A percentile compares a stretch with the other conserved stretches of the same genome.
Conservation (phyloP, 2,888 invertebrate genomes). For the Mesodorylaimus sp. region DNA sequence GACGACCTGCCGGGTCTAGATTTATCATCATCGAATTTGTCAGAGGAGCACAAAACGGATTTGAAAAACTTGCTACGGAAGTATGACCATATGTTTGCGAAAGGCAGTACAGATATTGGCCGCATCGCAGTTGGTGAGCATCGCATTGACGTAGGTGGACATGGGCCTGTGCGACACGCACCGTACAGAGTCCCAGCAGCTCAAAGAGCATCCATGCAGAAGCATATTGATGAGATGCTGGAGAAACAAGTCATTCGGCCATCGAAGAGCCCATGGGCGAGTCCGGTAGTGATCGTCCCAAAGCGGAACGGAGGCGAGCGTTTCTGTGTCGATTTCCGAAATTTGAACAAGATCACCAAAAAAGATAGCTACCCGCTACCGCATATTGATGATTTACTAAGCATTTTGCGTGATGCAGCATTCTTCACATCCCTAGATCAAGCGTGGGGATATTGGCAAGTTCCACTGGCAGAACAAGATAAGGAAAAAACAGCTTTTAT, state of each 20-base stretch:
- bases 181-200: neutral
- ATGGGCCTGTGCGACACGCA: neutral
- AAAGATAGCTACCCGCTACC: constrained; percentile 13
- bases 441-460: constrained; percentile 9
- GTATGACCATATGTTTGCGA: too few species aligned
- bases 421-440: constrained; percentile 11
- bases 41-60: too few species aligned
- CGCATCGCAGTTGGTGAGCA: neutral
- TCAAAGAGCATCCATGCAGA: too few species aligned
- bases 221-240: neutral
- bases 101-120: too few species aligned
- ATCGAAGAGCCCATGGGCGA: constrained; percentile 10
- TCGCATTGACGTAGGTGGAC: neutral
- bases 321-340: constrained; percentile 2
- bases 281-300: constrained; percentile 16
- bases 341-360: constrained; percentile 7
- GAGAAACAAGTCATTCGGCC: neutral
- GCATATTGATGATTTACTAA: constrained; percentile 11
- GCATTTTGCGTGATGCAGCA: constrained; percentile 5
- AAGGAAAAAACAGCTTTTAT: constrained; percentile 17
- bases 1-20: too few species aligned
- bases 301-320: constrained; percentile 20
- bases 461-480: constrained; percentile 12
- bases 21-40: too few species aligned
- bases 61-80: too few species aligned